Conservation (phyloP, 1,140 invertebrate genomes). For the Drosophila subobscura region DNA sequence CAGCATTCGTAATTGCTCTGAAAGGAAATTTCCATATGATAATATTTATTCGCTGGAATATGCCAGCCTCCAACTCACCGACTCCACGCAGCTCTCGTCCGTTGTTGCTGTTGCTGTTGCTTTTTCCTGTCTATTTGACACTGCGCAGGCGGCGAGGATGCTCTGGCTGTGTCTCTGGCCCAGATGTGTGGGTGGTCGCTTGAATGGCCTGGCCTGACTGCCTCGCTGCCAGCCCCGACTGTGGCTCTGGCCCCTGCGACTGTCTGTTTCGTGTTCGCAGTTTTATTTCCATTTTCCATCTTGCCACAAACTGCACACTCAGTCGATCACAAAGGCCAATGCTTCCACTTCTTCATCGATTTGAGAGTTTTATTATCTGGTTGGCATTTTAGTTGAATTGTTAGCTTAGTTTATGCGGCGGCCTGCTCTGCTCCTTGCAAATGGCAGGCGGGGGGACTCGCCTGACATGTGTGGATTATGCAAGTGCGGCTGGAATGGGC, state of each 20-base stretch:
- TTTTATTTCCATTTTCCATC: constrained; percentile 73
- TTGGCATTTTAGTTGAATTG: constrained; percentile 81
- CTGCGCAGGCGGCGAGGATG: constrained; percentile 79
- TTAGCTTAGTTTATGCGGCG: constrained; percentile 67
- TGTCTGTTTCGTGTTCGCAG: constrained; percentile 59
- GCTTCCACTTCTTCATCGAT: constrained; percentile 59
- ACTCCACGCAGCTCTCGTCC: constrained; percentile 57
- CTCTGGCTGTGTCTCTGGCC: constrained; percentile 42
- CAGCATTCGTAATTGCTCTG: constrained; percentile 75
- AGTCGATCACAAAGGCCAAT: constrained; percentile 29
- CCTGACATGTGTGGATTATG: constrained; percentile 50
- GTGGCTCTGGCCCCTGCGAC: constrained; percentile 31
- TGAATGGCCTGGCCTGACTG: constrained; percentile 32
- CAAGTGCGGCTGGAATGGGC: constrained; percentile 29
- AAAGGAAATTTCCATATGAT: constrained; percentile 79
- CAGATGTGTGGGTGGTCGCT: constrained; percentile 56
- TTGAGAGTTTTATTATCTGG: constrained; percentile 77
- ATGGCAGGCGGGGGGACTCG: constrained; percentile 20
- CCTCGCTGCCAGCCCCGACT: constrained; percentile 31
- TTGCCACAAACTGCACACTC: constrained; percentile 14
- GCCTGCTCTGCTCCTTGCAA: neutral
- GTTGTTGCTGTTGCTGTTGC: constrained; percentile 9
- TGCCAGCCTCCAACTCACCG: constrained; percentile 59
- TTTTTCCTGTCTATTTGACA: constrained; percentile 73
- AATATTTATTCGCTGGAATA: constrained; percentile 80